phyloP scores from a whole-genome alignment of 2,113 vertebrate genomes.

The Nibea coibor region DNA sequence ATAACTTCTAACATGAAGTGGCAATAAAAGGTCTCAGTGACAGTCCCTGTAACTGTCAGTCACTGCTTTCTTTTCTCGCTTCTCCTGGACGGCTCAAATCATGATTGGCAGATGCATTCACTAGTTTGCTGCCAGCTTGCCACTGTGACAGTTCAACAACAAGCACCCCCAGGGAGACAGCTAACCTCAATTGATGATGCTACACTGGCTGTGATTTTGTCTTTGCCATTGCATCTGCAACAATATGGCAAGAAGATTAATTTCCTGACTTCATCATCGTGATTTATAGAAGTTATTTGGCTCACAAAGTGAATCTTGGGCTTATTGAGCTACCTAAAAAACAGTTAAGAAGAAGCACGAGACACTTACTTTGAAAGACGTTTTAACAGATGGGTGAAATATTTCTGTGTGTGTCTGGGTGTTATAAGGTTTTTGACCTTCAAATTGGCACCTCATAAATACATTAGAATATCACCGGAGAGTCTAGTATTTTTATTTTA shows the following conservation, averaged over 20 bases:
- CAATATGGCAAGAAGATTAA: constrained; percentile 34
- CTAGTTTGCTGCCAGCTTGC: constrained; percentile 26
- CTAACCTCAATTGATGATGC: constrained; percentile 47
- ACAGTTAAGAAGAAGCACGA: constrained; percentile 1
- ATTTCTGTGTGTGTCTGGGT: background rate
- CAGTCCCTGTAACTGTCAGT: constrained; percentile 3
- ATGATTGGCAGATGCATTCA: constrained; percentile 44
- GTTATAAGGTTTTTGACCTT: background rate
- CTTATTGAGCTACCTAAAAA: constrained; percentile 11
- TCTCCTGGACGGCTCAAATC: constrained; percentile 13
- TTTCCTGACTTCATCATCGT: constrained; percentile 34
- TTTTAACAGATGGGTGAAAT: background rate
- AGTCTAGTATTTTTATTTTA: no score
- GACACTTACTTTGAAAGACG: constrained; percentile 8
- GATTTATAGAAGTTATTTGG: constrained; percentile 44
- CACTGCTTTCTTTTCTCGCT: background rate
- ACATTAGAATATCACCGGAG: background rate
- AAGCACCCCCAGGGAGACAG: constrained; percentile 2
- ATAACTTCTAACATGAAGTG: background rate
- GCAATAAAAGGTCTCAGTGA: constrained; percentile 4
- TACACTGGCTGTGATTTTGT: constrained; percentile 31
- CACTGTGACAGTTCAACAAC: constrained; percentile 34
- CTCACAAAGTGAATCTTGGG: constrained; percentile 25
- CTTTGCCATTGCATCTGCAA: background rate
- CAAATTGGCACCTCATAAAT: background rate